phyloP scores from a whole-genome alignment of 2,888 invertebrate species.

The Lamellibrachia columna region DNA sequence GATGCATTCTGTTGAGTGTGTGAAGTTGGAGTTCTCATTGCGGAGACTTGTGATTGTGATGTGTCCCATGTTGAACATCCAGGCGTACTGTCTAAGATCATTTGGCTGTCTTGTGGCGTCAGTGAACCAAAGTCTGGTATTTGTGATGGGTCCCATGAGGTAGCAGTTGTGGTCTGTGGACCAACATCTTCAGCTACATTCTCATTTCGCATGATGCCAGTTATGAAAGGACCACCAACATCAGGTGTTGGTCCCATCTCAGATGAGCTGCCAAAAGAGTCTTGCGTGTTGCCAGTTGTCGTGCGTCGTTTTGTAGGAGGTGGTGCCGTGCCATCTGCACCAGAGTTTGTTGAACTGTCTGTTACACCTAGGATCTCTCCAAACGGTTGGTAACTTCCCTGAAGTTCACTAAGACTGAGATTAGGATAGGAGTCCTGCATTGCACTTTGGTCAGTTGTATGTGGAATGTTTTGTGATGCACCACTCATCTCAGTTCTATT shows the following conservation, averaged over 20 bases:
- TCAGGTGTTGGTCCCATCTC: slow-evolving; percentile 1
- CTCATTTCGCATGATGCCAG: background rate
- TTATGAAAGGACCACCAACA: slow-evolving; percentile 4
- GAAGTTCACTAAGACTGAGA: no score
- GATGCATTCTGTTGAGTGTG: background rate
- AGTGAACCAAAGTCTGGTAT: background rate
- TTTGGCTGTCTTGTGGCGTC: background rate
- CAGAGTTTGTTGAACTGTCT: slow-evolving; percentile 12
- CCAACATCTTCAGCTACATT: background rate
- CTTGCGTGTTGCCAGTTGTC: background rate
- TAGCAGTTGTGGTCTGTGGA: background rate
- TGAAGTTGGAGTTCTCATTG: background rate
- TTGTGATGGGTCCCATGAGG: background rate
- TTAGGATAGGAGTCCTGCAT: background rate
- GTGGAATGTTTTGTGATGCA: background rate
- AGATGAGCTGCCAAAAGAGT: background rate
- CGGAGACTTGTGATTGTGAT: background rate
- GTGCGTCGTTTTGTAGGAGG: slow-evolving; percentile 10
- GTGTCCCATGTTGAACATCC: slow-evolving; percentile 16
- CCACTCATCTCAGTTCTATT: background rate
- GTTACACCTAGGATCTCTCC: slow-evolving; percentile 6
- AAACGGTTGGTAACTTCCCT: no score
- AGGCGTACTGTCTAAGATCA: background rate
- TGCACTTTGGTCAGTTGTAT: slow-evolving; percentile 6
- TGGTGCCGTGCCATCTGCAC: slow-evolving; percentile 6